Conservation (phyloP, 2,113 vertebrate species). For the Chloroceryle aenea region DNA sequence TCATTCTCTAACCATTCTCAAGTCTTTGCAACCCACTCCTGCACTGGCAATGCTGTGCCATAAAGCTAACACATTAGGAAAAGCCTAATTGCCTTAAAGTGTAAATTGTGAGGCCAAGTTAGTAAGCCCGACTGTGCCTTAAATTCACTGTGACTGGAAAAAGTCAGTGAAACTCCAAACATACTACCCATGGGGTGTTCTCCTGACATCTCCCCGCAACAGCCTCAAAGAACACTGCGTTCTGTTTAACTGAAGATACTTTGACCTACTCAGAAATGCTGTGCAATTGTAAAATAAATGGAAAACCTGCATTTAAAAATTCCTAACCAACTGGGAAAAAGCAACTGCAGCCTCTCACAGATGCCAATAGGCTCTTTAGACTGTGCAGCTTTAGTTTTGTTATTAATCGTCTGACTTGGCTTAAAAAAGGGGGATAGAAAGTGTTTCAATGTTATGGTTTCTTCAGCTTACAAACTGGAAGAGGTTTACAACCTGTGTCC, state of each 20-base stretch:
- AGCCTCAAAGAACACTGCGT: background rate
- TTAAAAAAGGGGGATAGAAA: fast-evolving
- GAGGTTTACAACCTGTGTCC: background rate
- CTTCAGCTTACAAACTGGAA: background rate
- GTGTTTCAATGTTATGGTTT: fast-evolving
- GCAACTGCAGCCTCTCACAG: background rate
- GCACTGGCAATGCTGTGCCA: fast-evolving
- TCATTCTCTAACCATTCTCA: background rate
- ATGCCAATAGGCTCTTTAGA: fast-evolving
- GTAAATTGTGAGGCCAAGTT: background rate
- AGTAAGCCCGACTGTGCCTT: background rate
- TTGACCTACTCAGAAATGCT: background rate
- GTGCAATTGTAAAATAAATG: background rate
- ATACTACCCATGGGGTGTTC: fast-evolving
- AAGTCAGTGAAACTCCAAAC: background rate
- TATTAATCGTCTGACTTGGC: fast-evolving
- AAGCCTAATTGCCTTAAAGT: background rate
- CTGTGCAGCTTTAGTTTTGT: fast-evolving
- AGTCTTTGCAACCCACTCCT: background rate
- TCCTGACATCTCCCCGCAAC: fast-evolving
- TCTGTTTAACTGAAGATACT: background rate
- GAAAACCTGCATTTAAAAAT: background rate
- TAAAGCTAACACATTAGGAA: background rate
- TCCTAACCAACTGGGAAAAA: background rate
- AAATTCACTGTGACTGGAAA: background rate